Evolutionary conservation across 2,888 invertebrate genomes (phyloP), one percentile per base, ranked within the genome.

Genomic region (Notodonta ziczac): DNA sequence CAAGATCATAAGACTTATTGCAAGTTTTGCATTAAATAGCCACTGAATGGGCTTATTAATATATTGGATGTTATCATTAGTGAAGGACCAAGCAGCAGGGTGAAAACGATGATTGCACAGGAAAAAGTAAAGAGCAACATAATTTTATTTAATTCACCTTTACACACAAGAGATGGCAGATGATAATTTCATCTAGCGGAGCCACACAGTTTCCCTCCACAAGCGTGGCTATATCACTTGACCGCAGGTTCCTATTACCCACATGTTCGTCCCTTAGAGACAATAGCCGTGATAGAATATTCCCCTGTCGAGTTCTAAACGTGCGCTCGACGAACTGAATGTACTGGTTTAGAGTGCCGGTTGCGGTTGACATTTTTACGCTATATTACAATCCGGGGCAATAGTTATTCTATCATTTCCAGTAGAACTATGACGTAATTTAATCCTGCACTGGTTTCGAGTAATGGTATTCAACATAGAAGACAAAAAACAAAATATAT

Each of bases 101-200:
- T 2, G 24, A 24, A 24, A 24, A 24, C 24, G 2, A 40, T 40
- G 40, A 40, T 9, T 40, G 24, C 24, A 40, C 10, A 12, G 44
- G 12, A 44, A 9, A 5, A 9, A 9, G 12, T n/a, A n/a, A n/a
- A n/a, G n/a, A n/a, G n/a, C 2, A 12, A 44, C 9, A 9, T 44
- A 3, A 44, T 12, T 12, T 9, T 12, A 44, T 44, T 44, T 44
- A 2, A 65, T 69, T 77, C 86, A 96, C 96, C 83, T 94, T 95
- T 0, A 96, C 87, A 72, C 96, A 95, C 76, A 94, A 95, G n/a
- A 98, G 86, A 85, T 98, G 98, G 6, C 95, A 94, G 56, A 95
- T 94, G 4, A 97, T 94, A 52, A 97, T 92, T 82, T 98, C 97
- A 84, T 97, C 97, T 61, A 97, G 90, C 0, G 97, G 97, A 9